Percentiles rank a stretch among this genome's conserved stretches.
These are phyloP conservation scores for Mactra quadrangularis DNA, from an alignment of 1,140 invertebrate genomes.

Conservation along the genomic window DNA sequence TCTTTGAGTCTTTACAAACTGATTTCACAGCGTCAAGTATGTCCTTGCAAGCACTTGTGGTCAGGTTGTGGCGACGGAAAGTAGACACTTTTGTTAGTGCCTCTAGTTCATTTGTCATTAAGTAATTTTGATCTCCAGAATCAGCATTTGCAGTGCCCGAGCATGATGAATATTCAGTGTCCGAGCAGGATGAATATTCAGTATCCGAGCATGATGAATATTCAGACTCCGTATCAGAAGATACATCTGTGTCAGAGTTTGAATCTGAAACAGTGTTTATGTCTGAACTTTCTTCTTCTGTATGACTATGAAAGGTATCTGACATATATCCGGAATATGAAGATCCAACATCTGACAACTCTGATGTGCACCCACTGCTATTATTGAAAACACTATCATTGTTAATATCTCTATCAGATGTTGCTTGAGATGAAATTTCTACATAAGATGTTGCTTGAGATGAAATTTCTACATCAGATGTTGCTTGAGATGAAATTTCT, in stretches of 20 bases:
- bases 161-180: not conserved
- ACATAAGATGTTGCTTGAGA: too few species aligned
- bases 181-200: conserved; percentile 24
- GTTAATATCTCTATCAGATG: not conserved
- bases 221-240: conserved; percentile 13
- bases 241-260: conserved; percentile 6
- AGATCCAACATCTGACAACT: conserved; percentile 4
- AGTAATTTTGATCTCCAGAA: conserved; percentile 8
- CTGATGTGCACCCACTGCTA: not conserved
- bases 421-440: not conserved
- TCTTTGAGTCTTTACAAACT: too few species aligned
- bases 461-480: not conserved
- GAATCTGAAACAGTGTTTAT: not conserved
- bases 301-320: conserved; percentile 1
- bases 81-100: not conserved
- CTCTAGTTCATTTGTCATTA: conserved; percentile 4
- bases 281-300: conserved; percentile 6
- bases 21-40: not conserved
- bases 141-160: not conserved
- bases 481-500: conserved; percentile 11
- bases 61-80: conserved; percentile 13
- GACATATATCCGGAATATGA: conserved; percentile 15
- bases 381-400: not conserved
- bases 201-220: conserved; percentile 21
- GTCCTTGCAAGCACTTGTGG: conserved; percentile 13